A percentile compares a stretch with the other conserved stretches of the same genome.
phyloP scores from a whole-genome alignment of 2,113 vertebrate species.

The Progne subis region DNA sequence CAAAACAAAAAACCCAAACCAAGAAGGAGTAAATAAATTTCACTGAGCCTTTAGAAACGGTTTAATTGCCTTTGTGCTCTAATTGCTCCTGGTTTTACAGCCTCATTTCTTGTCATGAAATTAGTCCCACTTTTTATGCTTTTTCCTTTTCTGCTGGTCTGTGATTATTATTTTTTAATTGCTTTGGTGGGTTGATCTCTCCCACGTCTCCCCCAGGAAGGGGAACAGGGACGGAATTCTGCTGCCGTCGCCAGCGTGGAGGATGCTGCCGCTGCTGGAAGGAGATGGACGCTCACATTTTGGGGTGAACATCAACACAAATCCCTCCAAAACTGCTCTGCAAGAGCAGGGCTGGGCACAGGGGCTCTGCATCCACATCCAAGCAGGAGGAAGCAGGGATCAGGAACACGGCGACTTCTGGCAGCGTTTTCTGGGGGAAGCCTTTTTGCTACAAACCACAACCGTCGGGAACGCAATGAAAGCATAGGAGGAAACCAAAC shows the following conservation, averaged over 20 bases:
- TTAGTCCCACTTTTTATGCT: slow-evolving; percentile 36
- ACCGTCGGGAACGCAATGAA: not conserved
- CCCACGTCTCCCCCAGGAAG: not conserved
- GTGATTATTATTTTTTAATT: slow-evolving; percentile 47
- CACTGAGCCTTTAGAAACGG: slow-evolving; percentile 27
- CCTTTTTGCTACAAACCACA: not conserved
- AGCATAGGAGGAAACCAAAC: not conserved
- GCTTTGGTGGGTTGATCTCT: slow-evolving; percentile 4
- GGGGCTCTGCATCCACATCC: rapidly evolving
- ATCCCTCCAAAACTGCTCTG: not conserved
- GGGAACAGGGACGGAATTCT: not conserved
- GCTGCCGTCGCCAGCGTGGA: rapidly evolving
- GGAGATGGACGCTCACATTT: rapidly evolving
- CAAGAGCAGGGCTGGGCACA: not conserved
- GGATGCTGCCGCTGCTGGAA: not conserved
- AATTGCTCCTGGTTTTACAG: slow-evolving; percentile 61
- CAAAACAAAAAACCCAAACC: too few species aligned
- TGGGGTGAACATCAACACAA: not conserved
- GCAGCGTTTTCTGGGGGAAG: not conserved
- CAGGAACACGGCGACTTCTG: rapidly evolving
- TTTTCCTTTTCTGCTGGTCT: slow-evolving; percentile 25
- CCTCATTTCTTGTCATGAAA: slow-evolving; percentile 51
- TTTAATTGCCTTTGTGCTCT: slow-evolving; percentile 59
- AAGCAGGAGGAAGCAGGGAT: rapidly evolving
- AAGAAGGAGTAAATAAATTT: slow-evolving; percentile 43